A percentile compares a stretch with the other conserved stretches of the same genome.
Evolutionary conservation across 2,113 vertebrate species (phyloP).

Genomic region (Gadus chalcogrammus): DNA sequence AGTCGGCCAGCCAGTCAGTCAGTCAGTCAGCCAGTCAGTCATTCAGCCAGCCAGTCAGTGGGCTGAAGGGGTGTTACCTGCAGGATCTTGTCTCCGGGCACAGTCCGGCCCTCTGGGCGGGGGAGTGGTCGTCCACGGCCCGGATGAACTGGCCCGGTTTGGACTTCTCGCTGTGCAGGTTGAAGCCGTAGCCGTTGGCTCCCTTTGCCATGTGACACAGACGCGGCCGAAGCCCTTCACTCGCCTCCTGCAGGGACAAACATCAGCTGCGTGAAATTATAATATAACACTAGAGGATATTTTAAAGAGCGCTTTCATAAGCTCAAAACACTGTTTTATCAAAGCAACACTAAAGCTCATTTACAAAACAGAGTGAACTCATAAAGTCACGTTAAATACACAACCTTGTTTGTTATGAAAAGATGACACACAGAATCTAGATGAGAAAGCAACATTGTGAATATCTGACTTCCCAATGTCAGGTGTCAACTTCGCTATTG

Average conservation of each 20-base stretch:
- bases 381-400: too few species aligned
- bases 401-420: too few species aligned
- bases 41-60: too few species aligned
- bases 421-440: too few species aligned
- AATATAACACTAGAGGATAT: too few species aligned
- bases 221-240: constrained; percentile 76
- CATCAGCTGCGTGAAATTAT: too few species aligned
- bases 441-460: neutral
- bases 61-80: constrained; percentile 69
- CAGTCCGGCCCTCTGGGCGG: constrained; percentile 77
- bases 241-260: constrained; percentile 36
- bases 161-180: constrained; percentile 88
- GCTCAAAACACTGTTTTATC: too few species aligned
- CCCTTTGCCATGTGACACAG: constrained; percentile 84
- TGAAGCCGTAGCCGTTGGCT: constrained; percentile 82
- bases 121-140: constrained; percentile 80
- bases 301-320: too few species aligned
- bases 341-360: too few species aligned
- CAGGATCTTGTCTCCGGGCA: constrained; percentile 82
- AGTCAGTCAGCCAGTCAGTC: too few species aligned
- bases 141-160: constrained; percentile 84
- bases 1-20: too few species aligned
- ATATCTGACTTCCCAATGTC: neutral
- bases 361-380: too few species aligned
- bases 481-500: neutral